These are phyloP conservation scores for Clusia tigrina DNA, from an alignment of 2,888 invertebrate species.

Conservation along the genomic window DNA sequence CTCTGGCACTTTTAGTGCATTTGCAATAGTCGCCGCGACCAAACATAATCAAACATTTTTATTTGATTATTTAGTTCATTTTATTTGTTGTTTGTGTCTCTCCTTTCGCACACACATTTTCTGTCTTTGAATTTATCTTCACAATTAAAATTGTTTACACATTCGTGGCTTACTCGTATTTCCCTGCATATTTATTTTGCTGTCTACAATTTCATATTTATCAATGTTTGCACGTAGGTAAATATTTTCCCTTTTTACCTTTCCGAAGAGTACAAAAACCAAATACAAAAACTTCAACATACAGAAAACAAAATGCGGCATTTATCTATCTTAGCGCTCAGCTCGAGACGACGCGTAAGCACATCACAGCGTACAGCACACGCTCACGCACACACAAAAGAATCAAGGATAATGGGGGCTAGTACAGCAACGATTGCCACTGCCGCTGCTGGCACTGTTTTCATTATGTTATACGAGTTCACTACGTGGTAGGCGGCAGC, in stretches of 20 bases:
- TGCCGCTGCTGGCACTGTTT: not conserved
- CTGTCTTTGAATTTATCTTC: not conserved
- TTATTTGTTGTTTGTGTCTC: too few species aligned
- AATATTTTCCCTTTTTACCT: slow-evolving; percentile 8
- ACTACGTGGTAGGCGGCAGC: not conserved
- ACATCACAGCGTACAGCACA: not conserved
- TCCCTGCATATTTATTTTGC: slow-evolving; percentile 22
- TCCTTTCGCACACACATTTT: not conserved
- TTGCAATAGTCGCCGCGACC: too few species aligned
- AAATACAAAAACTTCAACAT: slow-evolving; percentile 2
- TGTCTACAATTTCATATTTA: slow-evolving; percentile 32
- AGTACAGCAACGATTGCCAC: not conserved
- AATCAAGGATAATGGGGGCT: slow-evolving; percentile 10
- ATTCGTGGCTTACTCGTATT: not conserved
- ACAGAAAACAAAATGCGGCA: slow-evolving; percentile 2
- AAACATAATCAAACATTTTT: too few species aligned
- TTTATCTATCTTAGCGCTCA: not conserved
- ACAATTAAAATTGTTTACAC: slow-evolving; percentile 7
- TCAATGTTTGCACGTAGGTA: slow-evolving; percentile 29
- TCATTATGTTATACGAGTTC: too few species aligned
- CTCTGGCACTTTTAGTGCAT: too few species aligned
- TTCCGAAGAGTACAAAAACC: not conserved
- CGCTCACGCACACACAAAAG: not conserved
- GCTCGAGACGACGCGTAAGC: slow-evolving; percentile 4
- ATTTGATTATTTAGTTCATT: too few species aligned